Percentiles rank a stretch among this genome's conserved stretches.
These are phyloP conservation scores for Vespertilio murinus DNA, from an alignment of 2,797 vertebrate genomes.

Conservation along the genomic window DNA sequence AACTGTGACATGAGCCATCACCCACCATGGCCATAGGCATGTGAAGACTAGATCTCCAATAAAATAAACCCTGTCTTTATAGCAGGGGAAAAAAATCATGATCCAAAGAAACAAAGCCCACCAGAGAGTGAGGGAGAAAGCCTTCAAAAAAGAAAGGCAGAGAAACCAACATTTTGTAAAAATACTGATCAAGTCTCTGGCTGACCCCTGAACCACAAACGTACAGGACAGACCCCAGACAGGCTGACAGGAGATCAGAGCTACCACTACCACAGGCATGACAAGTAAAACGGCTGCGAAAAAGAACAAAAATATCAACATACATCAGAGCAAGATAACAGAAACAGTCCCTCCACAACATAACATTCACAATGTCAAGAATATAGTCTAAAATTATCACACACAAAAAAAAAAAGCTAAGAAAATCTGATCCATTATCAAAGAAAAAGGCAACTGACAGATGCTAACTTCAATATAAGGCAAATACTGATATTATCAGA, in stretches of 20 bases:
- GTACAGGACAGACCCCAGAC: neutral
- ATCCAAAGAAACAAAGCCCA: neutral
- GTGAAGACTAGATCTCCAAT: neutral
- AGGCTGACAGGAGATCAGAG: neutral
- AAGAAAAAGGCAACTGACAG: slow-evolving; percentile 30
- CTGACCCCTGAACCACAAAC: neutral
- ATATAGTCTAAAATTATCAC: slow-evolving; percentile 6
- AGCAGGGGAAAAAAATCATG: neutral
- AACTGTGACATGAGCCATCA: neutral
- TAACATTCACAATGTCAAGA: neutral
- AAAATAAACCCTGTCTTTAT: neutral
- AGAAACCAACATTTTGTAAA: neutral
- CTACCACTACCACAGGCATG: neutral
- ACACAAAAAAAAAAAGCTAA: neutral
- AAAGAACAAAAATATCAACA: neutral
- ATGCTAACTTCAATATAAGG: neutral
- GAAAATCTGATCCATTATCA: neutral
- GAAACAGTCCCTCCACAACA: neutral
- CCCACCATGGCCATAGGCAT: neutral
- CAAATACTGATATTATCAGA: neutral
- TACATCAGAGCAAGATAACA: neutral
- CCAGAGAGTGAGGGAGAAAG: neutral
- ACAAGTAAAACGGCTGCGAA: neutral
- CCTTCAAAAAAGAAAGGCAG: neutral
- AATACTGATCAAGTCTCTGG: neutral